These are phyloP conservation scores for Pachyramphus minor DNA, from an alignment of 2,113 vertebrate genomes.

Conservation along the genomic window DNA sequence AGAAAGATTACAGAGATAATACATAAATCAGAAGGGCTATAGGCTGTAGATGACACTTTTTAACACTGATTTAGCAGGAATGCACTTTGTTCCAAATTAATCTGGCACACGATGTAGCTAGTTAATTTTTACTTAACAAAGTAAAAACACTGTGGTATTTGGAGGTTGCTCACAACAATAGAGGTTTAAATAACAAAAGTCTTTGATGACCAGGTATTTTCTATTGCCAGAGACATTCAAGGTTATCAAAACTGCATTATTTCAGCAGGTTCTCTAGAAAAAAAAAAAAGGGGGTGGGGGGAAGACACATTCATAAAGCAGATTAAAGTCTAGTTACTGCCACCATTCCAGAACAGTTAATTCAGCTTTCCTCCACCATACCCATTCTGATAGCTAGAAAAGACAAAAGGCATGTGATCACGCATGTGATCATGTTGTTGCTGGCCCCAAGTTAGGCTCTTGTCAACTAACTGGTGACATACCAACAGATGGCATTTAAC, in stretches of 20 bases:
- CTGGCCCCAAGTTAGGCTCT: background rate
- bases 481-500: background rate
- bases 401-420: background rate
- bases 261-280: background rate
- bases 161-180: background rate
- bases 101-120: accelerated
- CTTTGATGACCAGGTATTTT: background rate
- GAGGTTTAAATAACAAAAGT: background rate
- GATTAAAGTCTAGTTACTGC: background rate
- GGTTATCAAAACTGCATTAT: background rate
- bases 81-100: background rate
- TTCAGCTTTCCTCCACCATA: background rate
- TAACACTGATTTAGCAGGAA: background rate
- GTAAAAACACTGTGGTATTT: background rate
- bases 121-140: no score
- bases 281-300: background rate
- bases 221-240: background rate
- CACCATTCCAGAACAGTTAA: background rate
- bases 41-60: background rate
- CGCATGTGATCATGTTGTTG: no score
- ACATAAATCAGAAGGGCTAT: background rate
- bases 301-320: background rate
- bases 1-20: background rate
- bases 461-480: background rate
- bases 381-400: background rate